phyloP scores from a whole-genome alignment of 2,888 invertebrate species.

The Cephus spinipes region DNA sequence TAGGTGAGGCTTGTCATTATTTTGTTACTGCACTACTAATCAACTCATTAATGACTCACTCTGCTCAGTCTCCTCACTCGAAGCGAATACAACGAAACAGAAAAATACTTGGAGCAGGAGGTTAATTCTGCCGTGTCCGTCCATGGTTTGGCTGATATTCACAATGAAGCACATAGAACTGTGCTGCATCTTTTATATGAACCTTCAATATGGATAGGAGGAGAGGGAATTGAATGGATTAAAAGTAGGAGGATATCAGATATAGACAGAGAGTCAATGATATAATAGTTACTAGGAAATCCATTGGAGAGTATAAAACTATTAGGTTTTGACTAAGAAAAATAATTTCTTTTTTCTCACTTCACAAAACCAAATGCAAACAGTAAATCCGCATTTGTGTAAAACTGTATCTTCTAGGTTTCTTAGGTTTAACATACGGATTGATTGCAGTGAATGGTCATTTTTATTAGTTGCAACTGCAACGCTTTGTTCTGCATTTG shows the following conservation, averaged over 20 bases:
- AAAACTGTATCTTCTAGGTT: background rate
- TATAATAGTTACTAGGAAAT: background rate
- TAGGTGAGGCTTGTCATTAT: background rate
- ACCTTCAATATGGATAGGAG: background rate
- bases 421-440: no score
- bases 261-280: background rate
- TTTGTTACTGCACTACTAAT: background rate
- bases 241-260: background rate
- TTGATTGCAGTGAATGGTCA: no score
- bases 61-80: background rate
- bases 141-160: background rate
- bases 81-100: background rate
- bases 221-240: background rate
- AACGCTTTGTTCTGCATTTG: background rate
- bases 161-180: background rate
- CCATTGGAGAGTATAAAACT: background rate
- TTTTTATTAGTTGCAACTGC: background rate
- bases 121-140: background rate
- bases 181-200: conserved; percentile 1
- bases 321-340: background rate
- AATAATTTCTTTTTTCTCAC: background rate
- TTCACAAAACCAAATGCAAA: background rate
- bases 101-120: background rate
- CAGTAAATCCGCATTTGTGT: background rate
- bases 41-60: background rate